Evolutionary conservation across 1,140 invertebrate genomes (phyloP).

Genomic region (Notospermus geniculatus): DNA sequence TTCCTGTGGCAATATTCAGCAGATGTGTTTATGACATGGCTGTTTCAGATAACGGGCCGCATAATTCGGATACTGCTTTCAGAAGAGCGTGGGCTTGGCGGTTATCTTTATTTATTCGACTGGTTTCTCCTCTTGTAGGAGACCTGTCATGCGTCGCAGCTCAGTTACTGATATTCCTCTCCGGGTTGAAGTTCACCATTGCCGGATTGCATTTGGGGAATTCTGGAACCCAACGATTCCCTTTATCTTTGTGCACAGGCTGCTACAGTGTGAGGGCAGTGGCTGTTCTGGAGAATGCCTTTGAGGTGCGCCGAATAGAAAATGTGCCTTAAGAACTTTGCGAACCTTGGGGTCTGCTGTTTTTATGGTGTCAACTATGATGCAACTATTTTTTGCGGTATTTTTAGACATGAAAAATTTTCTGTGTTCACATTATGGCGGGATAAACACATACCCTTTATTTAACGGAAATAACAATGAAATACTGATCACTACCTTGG

Average conservation of each 20-base stretch:
- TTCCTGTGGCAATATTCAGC: conserved; percentile 8
- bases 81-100: background rate
- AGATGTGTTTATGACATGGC: background rate
- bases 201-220: background rate
- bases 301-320: background rate
- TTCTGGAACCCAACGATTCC: background rate
- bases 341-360: too few species aligned
- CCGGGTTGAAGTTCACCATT: background rate
- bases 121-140: background rate
- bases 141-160: background rate
- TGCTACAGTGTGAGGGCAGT: conserved; percentile 1
- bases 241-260: background rate
- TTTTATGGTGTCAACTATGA: too few species aligned
- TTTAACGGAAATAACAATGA: too few species aligned
- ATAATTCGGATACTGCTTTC: background rate
- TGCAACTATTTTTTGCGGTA: too few species aligned
- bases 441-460: too few species aligned
- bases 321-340: background rate
- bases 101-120: conserved; percentile 10
- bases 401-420: too few species aligned
- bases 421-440: too few species aligned
- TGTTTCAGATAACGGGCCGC: background rate
- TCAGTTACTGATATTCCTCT: conserved; percentile 5
- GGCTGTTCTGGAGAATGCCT: background rate
- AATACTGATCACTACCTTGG: too few species aligned